These are phyloP conservation scores for Garrulus glandarius DNA, from an alignment of 2,797 vertebrate genomes.

Conservation along the genomic window DNA sequence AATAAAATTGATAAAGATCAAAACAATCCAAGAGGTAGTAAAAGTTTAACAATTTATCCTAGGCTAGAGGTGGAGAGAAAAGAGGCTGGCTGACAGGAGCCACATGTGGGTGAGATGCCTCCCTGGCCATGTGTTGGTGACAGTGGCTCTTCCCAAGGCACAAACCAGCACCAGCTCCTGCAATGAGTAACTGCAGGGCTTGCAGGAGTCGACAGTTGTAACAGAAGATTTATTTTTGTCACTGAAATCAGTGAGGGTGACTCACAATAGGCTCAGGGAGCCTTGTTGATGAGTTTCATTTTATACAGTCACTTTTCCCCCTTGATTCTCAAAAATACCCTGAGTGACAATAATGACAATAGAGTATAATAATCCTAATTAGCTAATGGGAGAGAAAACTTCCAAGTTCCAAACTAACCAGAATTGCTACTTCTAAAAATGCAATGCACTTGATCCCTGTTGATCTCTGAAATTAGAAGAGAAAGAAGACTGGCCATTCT, in stretches of 20 bases:
- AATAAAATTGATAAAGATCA: not conserved
- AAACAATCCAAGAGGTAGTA: not conserved
- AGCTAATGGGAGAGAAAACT: not conserved
- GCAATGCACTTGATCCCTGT: not conserved
- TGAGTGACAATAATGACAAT: not conserved
- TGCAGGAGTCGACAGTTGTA: not conserved
- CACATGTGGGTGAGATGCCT: not conserved
- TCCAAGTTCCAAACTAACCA: not conserved
- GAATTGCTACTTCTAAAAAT: not conserved
- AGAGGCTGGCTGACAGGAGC: not conserved
- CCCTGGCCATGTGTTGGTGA: not conserved
- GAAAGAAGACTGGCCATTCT: not conserved
- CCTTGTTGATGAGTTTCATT: not conserved
- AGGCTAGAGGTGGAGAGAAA: not conserved
- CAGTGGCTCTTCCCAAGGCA: not conserved
- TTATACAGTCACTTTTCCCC: constrained; percentile 7
- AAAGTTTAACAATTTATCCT: not conserved
- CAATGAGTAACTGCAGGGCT: not conserved
- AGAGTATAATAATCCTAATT: constrained; percentile 24
- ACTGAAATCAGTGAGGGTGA: not conserved
- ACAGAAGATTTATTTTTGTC: not conserved
- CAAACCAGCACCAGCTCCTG: not conserved
- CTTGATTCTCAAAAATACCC: constrained; percentile 30
- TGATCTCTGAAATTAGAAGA: not conserved
- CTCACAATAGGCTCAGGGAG: not conserved